Evolutionary conservation across 2,797 vertebrate species (phyloP), one percentile per base, ranked within the genome.

Genomic region (Cheirogaleus major): DNA sequence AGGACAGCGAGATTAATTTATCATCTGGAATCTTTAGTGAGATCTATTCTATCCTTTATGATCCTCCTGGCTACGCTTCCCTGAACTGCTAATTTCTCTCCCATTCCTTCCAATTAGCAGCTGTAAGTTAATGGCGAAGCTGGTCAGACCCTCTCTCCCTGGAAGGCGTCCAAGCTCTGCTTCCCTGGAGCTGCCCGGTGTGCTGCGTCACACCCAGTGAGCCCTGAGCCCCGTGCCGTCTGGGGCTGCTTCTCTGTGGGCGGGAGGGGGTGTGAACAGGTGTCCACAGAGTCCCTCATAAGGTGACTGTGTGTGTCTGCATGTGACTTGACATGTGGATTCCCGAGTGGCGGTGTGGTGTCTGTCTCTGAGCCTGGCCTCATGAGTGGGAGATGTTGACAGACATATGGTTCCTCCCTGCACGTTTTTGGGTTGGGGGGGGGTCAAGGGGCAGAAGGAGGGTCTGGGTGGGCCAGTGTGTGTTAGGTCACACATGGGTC

Each of bases 51-150:
- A 72, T 91, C 95, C 89, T 72, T 94, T 25, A 69, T 0, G 75
- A 92, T 72, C 97, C 27, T 80, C 57, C 30, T 0, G 35, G 59
- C 79, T 63, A 57, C 20, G 93, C 98, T 98, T 94, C 96, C 93
- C 45, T 98, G 97, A 98, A 14, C 91, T 86, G n/a, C 97, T 97
- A 67, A 96, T 98, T 98, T 96, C 97, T 95, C 97, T 96, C 93
- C 72, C 32, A n/a, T 95, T 98, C 96, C 97, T 82, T 89, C 50
- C 97, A 97, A 96, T 98, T 98, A 98, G 80, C 57, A 98, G 80
- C 57, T 92, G 35, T 92, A 95, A 97, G 98, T 98, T 96, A 97
- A 94, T 95, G n/a, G 48, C 2, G 48, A 20, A 57, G 67, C 86
- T 89, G 25, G 57, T 95, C 1, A 75, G 69, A 80, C 0, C 23